A percentile compares a stretch with the other conserved stretches of the same genome.
These are phyloP conservation scores for Beroe ovata DNA, from an alignment of 37 sponge, comb jelly and placozoan genomes.

Conservation along the genomic window DNA sequence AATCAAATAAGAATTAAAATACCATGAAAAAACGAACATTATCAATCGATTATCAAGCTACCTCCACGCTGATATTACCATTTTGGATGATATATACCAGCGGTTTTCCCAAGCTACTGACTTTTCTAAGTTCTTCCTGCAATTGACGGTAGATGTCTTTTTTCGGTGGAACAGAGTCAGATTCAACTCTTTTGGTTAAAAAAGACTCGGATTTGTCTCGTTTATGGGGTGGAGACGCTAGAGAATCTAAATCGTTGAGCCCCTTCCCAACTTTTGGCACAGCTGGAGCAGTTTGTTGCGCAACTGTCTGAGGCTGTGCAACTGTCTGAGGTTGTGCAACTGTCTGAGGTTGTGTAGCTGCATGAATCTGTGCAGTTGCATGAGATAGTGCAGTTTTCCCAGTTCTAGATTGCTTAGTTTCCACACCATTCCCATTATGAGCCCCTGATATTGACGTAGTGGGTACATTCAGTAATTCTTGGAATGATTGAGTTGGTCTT, in stretches of 20 bases:
- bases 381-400: no score
- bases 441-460: not conserved
- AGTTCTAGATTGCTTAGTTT: no score
- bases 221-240: not conserved
- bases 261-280: not conserved
- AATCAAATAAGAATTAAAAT: not conserved
- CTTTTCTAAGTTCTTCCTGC: not conserved
- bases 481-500: not conserved
- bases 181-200: not conserved
- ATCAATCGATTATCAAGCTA: constrained; percentile 53
- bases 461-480: not conserved
- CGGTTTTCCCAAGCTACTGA: not conserved
- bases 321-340: not conserved
- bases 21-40: not conserved
- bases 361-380: no score
- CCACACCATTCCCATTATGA: not conserved
- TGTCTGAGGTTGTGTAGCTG: no score
- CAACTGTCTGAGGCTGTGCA: not conserved
- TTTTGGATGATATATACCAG: constrained; percentile 37
- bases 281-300: not conserved
- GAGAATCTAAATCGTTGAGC: not conserved
- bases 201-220: not conserved
- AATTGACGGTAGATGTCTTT: not conserved
- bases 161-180: not conserved
- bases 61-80: constrained; percentile 8